These are phyloP conservation scores for Syngnathoides biaculeatus DNA, from an alignment of 2,113 vertebrate species.

Conservation along the genomic window DNA sequence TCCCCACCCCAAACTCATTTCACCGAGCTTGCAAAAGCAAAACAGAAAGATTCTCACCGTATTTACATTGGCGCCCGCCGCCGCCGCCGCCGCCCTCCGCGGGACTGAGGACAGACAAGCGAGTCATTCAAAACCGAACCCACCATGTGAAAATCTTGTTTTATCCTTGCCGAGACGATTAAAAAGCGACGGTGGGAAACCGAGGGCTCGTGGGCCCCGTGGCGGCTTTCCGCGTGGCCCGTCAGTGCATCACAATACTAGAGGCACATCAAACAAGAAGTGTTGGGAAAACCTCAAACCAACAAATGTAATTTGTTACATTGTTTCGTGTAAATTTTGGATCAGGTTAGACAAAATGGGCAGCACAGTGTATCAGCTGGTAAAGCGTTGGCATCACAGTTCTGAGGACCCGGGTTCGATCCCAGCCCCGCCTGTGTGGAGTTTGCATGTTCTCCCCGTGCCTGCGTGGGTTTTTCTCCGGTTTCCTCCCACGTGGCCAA, in stretches of 20 bases:
- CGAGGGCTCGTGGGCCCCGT: background rate
- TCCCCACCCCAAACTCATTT: slow-evolving; percentile 5
- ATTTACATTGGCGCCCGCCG: slow-evolving; percentile 56
- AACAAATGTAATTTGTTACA: background rate
- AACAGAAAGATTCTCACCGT: slow-evolving; percentile 39
- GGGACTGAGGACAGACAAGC: slow-evolving; percentile 34
- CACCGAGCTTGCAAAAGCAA: slow-evolving; percentile 32
- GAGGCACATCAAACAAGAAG: background rate
- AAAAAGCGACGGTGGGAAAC: background rate
- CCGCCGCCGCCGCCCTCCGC: too few species aligned
- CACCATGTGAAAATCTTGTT: slow-evolving; percentile 2
- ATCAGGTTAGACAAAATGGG: too few species aligned
- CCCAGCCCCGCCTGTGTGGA: too few species aligned
- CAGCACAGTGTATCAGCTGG: too few species aligned
- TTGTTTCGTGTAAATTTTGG: too few species aligned
- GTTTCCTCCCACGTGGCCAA: too few species aligned
- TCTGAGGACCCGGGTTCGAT: too few species aligned
- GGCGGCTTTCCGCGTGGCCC: too few species aligned
- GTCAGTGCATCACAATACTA: background rate
- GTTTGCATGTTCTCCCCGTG: too few species aligned
- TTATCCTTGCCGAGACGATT: slow-evolving; percentile 15
- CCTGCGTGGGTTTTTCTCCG: too few species aligned
- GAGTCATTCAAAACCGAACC: slow-evolving; percentile 54
- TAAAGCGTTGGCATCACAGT: too few species aligned
- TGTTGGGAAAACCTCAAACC: background rate